A percentile compares a stretch with the other conserved stretches of the same genome.
Conservation (phyloP, 1,140 invertebrate genomes). For the Neelides sp. region DNA sequence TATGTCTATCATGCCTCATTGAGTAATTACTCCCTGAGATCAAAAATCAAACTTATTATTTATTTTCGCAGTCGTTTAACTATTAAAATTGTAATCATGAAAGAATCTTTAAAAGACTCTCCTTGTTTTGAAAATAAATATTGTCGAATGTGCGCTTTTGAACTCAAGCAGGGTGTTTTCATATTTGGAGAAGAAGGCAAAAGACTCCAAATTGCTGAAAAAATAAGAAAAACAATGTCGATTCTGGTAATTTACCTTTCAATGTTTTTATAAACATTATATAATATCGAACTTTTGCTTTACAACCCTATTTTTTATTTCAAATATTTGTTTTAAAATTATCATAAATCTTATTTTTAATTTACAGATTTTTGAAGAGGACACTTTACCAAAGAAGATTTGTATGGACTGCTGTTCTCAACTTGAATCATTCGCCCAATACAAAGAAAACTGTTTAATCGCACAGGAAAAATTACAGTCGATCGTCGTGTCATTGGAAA, state of each 20-base stretch:
- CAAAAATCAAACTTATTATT: too few relatives aligned
- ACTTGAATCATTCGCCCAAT: constrained; percentile 25
- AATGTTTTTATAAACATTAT: not conserved
- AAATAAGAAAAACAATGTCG: constrained; percentile 26
- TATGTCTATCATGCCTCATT: too few relatives aligned
- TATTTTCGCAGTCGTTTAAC: too few relatives aligned
- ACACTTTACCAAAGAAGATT: constrained; percentile 27
- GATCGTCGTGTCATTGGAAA: too few relatives aligned
- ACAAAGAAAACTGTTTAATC: constrained; percentile 25
- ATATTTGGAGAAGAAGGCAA: constrained; percentile 30
- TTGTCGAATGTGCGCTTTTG: constrained; percentile 28
- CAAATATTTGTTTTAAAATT: not conserved
- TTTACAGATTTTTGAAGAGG: constrained; percentile 28
- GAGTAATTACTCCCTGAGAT: too few relatives aligned
- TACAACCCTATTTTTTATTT: too few relatives aligned
- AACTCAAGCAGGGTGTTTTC: constrained; percentile 21
- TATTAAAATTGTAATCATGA: too few relatives aligned
- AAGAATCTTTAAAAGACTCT: too few relatives aligned
- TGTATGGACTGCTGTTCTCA: constrained; percentile 28
- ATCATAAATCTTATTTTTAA: not conserved
- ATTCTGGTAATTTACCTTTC: constrained; percentile 20
- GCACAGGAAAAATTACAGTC: constrained; percentile 28
- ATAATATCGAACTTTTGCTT: too few relatives aligned
- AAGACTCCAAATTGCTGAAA: constrained; percentile 26
- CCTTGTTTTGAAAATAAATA: too few relatives aligned